A percentile compares a stretch with the other conserved stretches of the same genome.
Conservation (phyloP, 2,888 invertebrate species). For the Platypus cylindrus region DNA sequence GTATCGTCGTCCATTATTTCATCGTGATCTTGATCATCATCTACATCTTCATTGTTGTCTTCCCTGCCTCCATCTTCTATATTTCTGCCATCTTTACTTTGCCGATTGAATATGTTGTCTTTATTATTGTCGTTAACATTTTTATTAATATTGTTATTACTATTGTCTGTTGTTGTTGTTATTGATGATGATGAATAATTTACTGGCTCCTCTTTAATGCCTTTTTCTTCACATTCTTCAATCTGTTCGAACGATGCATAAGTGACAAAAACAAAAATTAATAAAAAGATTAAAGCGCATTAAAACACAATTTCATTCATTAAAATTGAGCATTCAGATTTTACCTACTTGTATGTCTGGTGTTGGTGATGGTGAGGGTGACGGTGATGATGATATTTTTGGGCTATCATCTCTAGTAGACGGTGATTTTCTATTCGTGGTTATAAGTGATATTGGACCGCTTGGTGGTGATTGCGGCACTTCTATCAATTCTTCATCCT, state of each 20-base stretch:
- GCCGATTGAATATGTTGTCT: no score
- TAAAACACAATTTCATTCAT: not conserved
- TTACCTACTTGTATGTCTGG: slow-evolving; percentile 32
- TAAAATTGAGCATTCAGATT: slow-evolving; percentile 10
- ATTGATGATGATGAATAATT: slow-evolving; percentile 34
- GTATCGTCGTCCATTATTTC: no score
- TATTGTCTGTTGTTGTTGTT: slow-evolving; percentile 44
- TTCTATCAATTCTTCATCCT: slow-evolving; percentile 48
- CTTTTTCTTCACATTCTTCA: slow-evolving; percentile 27
- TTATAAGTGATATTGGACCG: slow-evolving; percentile 56
- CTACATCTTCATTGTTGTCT: no score
- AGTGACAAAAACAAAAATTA: no score
- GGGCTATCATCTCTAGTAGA: slow-evolving; percentile 39
- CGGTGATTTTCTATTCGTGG: slow-evolving; percentile 47
- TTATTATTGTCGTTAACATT: slow-evolving; percentile 41
- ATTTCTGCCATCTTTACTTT: slow-evolving; percentile 36
- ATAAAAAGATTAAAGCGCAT: no score
- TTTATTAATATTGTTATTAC: slow-evolving; percentile 42
- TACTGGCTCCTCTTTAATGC: slow-evolving; percentile 31
- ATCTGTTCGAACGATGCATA: no score
- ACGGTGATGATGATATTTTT: slow-evolving; percentile 32
- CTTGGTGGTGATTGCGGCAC: slow-evolving; percentile 52
- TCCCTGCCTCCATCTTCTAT: slow-evolving; percentile 28
- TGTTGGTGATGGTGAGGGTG: slow-evolving; percentile 23
- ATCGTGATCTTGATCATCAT: slow-evolving; percentile 19